Base-by-base conservation (phyloP, 1,140 invertebrate species). In the Macrotrachela quadricornifera region DNA sequence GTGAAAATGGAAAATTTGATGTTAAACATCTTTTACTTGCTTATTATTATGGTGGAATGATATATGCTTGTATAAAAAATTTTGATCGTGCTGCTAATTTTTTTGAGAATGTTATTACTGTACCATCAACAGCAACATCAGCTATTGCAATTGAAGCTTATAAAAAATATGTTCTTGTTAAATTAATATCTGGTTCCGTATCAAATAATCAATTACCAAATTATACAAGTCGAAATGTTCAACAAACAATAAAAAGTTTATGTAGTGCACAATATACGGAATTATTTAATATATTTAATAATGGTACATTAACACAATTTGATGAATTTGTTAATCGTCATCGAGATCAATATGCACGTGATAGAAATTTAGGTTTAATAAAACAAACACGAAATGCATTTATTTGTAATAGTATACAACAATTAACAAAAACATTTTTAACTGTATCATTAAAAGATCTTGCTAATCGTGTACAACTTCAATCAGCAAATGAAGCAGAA, bases 41-140 rank as follows among this genome's bases (percentile, higher is more conserved):
- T 67, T 94, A 85, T 65, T 95, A 95, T 68, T 95, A 95, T 70
- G 88, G 87, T 46, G 90, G 88, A 48, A 88, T 94, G 82, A 88
- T 92, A 59, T 92, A 90, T 63, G 79, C 85, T 50, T 83, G 82
- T 16, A 66, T 92, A 46, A 91, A 91, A 64, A 85, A 91, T 62
- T 90, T 82, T 64, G 82, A 87, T 51, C 75, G 84, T 63, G 85
- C 88, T 18, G 71, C 92, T 41, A 92, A 88, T 67, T 91, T 87
- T 66, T 90, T 86, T 71, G 87, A 94, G 6, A 58, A 70, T 45
- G 85, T 81, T 56, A 78, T 92, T 46, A 88, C 85, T 12, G 87
- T 85, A 16, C 86, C 87, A 1, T 82, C 85, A 50, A 78, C 83
- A 69, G 85, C 85, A 37, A 82, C 94, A 17, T 91, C 86, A 56